Percentiles rank a stretch among this genome's conserved stretches.
Conservation (phyloP, 2,888 invertebrate species). For the Serripes groenlandicus region DNA sequence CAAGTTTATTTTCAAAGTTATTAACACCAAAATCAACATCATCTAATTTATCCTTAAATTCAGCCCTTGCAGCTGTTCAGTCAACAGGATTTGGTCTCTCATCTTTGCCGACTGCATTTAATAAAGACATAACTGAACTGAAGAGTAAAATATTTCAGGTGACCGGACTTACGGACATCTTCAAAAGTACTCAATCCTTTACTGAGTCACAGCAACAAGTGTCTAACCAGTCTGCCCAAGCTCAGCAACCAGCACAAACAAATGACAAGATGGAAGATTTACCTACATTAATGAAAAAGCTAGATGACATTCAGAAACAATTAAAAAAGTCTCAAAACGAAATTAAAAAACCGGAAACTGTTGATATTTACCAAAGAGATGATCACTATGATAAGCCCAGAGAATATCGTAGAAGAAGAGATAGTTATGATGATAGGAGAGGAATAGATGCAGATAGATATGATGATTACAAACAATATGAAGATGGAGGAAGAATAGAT, state of each 20-base stretch:
- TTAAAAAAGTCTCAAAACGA: background rate
- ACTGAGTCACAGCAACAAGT: background rate
- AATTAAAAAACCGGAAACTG: background rate
- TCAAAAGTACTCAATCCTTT: background rate
- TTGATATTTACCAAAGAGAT: background rate
- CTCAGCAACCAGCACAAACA: background rate
- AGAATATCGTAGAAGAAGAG: background rate
- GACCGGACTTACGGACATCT: background rate
- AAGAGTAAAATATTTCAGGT: slow-evolving; percentile 18
- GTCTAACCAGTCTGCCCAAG: too few species aligned
- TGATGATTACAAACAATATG: background rate
- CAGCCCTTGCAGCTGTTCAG: background rate
- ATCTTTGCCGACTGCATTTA: background rate
- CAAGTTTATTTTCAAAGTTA: too few species aligned
- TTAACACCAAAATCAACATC: too few species aligned
- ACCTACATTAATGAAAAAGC: background rate
- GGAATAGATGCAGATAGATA: too few species aligned
- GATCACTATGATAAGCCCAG: background rate
- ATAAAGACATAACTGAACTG: slow-evolving; percentile 2
- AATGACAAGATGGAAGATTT: background rate
- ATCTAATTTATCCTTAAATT: background rate
- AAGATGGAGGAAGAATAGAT: background rate
- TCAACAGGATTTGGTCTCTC: slow-evolving; percentile 7
- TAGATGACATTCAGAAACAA: background rate
- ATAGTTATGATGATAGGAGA: background rate